Conservation (phyloP, 2,113 vertebrate species). For the Spizaetus ornatus region DNA sequence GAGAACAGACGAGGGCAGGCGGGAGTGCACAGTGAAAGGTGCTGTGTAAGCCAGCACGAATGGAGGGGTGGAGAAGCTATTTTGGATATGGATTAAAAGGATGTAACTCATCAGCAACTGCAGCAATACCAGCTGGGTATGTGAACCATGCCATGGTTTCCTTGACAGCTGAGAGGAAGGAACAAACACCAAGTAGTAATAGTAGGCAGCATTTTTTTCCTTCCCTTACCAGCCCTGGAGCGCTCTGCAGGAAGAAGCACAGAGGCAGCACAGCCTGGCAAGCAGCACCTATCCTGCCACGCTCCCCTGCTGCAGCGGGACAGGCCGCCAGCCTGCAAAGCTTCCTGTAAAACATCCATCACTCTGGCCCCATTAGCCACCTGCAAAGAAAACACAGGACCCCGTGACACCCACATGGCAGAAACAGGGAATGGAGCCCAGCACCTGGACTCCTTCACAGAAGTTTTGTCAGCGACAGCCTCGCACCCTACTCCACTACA, state of each 20-base stretch:
- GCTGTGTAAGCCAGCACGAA: background rate
- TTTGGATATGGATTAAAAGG: background rate
- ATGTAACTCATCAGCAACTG: background rate
- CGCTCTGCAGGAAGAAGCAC: accelerated
- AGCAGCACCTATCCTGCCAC: conserved; percentile 69
- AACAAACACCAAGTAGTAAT: background rate
- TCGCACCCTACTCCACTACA: background rate
- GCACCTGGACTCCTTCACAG: accelerated
- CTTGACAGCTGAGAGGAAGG: conserved; percentile 2
- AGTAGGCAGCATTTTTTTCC: background rate
- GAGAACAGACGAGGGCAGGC: background rate
- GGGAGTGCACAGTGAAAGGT: background rate
- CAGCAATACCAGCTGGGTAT: background rate
- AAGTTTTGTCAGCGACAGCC: background rate
- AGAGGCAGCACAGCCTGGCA: background rate
- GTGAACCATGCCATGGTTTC: background rate
- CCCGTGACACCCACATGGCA: background rate
- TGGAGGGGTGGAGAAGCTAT: background rate
- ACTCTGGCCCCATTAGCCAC: conserved; percentile 77
- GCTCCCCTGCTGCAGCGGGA: conserved; percentile 80
- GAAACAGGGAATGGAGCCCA: background rate
- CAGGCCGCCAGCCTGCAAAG: conserved; percentile 78
- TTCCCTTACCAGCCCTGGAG: background rate
- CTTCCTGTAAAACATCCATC: conserved; percentile 82
- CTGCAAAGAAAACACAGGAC: conserved; percentile 42